phyloP scores from a whole-genome alignment of 1,140 invertebrate species.

The Camponotus pennsylvanicus region DNA sequence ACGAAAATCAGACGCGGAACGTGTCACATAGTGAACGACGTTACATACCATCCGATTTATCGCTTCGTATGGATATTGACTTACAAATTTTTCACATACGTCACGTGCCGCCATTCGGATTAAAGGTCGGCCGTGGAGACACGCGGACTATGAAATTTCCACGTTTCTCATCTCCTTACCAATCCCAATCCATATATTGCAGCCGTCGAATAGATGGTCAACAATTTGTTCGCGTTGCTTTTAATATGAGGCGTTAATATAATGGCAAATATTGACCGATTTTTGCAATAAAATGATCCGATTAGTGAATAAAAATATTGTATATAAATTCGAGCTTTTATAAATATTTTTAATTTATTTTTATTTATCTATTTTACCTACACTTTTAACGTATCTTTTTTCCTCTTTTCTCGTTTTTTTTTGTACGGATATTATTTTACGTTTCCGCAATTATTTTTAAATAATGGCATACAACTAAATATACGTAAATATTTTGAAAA shows the following conservation, averaged over 20 bases:
- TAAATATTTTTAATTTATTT: background rate
- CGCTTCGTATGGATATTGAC: slow-evolving; percentile 48
- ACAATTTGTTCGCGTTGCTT: background rate
- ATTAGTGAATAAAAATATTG: no score
- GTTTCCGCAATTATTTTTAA: background rate
- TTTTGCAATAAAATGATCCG: background rate
- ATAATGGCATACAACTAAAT: slow-evolving; percentile 23
- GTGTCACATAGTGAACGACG: background rate
- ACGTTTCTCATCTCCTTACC: slow-evolving; percentile 13
- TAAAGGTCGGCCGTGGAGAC: slow-evolving; percentile 43
- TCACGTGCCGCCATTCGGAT: slow-evolving; percentile 41
- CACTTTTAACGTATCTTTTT: slow-evolving; percentile 2
- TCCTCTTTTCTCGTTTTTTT: no score
- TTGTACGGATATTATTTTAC: background rate
- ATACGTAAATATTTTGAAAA: slow-evolving; percentile 21
- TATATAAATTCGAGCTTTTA: background rate
- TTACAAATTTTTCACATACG: slow-evolving; percentile 62
- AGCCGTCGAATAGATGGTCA: background rate
- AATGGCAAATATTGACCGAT: background rate
- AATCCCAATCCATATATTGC: background rate
- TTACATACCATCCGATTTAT: slow-evolving; percentile 20
- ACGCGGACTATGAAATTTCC: slow-evolving; percentile 38
- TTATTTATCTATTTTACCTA: background rate
- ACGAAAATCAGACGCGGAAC: slow-evolving; percentile 36
- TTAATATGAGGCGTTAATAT: no score